Evolutionary conservation across 2,888 invertebrate genomes (phyloP).

Genomic region (Drosophila barbarae): DNA sequence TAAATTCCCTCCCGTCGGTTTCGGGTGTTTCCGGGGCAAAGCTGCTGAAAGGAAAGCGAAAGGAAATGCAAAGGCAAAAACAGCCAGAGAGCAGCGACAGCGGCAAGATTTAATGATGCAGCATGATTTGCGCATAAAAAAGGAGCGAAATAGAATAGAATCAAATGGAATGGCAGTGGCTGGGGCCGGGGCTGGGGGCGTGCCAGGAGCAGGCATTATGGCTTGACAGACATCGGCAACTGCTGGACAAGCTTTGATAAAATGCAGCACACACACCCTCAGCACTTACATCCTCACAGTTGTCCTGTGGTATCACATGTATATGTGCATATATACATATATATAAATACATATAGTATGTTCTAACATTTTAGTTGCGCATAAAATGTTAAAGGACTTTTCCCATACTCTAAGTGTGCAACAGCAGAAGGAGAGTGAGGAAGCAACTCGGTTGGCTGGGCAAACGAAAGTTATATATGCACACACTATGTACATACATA

Average conservation of each 20-base stretch:
- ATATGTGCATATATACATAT: constrained; percentile 1
- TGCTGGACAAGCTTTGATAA: constrained; percentile 64
- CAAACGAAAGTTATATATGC: constrained; percentile 47
- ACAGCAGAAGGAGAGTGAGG: not conserved
- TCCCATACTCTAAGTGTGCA: constrained; percentile 4
- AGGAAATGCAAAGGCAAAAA: constrained; percentile 53
- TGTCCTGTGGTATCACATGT: not conserved
- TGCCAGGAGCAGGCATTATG: constrained; percentile 17
- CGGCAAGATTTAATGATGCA: constrained; percentile 73
- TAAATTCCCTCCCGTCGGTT: constrained; percentile 52
- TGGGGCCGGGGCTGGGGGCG: constrained; percentile 26
- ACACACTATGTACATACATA: not conserved
- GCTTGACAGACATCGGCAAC: constrained; percentile 52
- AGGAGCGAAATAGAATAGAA: constrained; percentile 41
- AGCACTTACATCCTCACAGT: constrained; percentile 5
- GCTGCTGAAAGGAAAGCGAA: constrained; percentile 54
- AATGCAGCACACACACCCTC: constrained; percentile 46
- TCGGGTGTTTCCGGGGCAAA: constrained; percentile 49
- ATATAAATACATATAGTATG: constrained; percentile 5
- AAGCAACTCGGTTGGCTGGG: constrained; percentile 18
- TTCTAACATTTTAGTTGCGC: constrained; percentile 44
- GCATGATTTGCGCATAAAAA: constrained; percentile 74
- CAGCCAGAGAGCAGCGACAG: constrained; percentile 46
- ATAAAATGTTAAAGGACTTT: constrained; percentile 57
- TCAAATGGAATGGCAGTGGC: constrained; percentile 36